Evolutionary conservation across 2,888 invertebrate species (phyloP).

Genomic region (Priocnemis perturbator): DNA sequence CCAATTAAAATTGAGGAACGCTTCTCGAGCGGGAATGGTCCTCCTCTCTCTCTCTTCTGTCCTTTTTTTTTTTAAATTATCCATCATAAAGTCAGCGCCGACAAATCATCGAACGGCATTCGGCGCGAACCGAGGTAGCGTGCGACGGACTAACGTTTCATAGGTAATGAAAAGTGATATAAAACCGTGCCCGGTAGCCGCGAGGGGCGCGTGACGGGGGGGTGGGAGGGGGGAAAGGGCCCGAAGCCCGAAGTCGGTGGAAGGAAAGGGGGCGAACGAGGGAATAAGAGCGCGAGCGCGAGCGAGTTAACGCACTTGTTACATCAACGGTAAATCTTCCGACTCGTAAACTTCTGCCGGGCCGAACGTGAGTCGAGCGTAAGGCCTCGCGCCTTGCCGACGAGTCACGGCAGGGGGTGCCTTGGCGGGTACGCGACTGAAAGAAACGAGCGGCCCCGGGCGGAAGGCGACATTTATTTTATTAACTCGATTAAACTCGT

Average conservation of each 20-base stretch:
- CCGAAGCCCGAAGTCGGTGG: constrained; percentile 8
- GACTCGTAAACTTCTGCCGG: constrained; percentile 59
- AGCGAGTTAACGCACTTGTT: constrained; percentile 57
- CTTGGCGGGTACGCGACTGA: constrained; percentile 1
- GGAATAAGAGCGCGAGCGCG: not conserved
- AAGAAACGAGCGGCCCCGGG: constrained; percentile 21
- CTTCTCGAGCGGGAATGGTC: too few species aligned
- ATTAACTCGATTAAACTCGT: constrained; percentile 41
- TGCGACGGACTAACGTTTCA: constrained; percentile 55
- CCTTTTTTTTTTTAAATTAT: too few species aligned
- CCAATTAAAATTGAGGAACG: too few species aligned
- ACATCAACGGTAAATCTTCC: constrained; percentile 64
- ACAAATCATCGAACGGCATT: too few species aligned
- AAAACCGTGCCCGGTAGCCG: constrained; percentile 53
- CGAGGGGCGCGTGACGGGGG: constrained; percentile 11
- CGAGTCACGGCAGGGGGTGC: constrained; percentile 30
- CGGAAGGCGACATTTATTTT: constrained; percentile 35
- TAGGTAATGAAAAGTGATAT: constrained; percentile 62
- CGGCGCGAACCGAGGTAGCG: not conserved
- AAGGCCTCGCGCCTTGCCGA: constrained; percentile 16
- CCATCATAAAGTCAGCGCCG: too few species aligned
- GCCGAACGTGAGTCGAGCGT: constrained; percentile 19
- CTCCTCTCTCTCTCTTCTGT: too few species aligned
- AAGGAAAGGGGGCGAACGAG: constrained; percentile 18
- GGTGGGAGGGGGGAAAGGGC: not conserved